These are phyloP conservation scores for Aphelenchoides besseyi DNA, from an alignment of 1,140 invertebrate genomes.

Conservation along the genomic window DNA sequence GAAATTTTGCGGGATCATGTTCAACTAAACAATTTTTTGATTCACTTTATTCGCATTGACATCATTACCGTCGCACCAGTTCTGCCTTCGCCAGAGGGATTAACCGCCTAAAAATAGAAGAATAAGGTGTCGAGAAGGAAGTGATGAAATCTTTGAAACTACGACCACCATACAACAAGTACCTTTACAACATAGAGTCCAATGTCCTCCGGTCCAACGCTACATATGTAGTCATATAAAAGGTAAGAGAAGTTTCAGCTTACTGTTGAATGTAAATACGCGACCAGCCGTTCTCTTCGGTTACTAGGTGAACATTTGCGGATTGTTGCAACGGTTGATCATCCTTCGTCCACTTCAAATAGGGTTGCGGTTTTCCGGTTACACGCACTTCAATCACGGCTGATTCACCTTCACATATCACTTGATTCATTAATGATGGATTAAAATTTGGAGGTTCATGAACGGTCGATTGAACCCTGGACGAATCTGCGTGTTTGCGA, in stretches of 20 bases:
- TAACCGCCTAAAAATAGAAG: no score
- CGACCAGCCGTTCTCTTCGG: slow-evolving; percentile 49
- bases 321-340: slow-evolving; percentile 59
- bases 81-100: slow-evolving; percentile 74
- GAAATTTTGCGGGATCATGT: slow-evolving; percentile 65
- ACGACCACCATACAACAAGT: not conserved
- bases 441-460: slow-evolving; percentile 36
- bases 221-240: not conserved
- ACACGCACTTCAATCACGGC: slow-evolving; percentile 63
- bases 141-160: not conserved
- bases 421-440: slow-evolving; percentile 58
- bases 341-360: slow-evolving; percentile 65
- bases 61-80: slow-evolving; percentile 76
- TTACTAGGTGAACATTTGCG: slow-evolving; percentile 60
- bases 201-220: slow-evolving; percentile 8
- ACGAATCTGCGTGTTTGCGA: not conserved
- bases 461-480: not conserved
- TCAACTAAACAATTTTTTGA: no score
- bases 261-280: slow-evolving; percentile 44
- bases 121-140: no score
- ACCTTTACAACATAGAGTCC: not conserved
- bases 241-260: slow-evolving; percentile 28
- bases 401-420: slow-evolving; percentile 51
- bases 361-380: slow-evolving; percentile 64
- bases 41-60: no score